Percentiles rank a stretch among this genome's conserved stretches.
phyloP scores from a whole-genome alignment of 2,113 vertebrate species.

The Nibea coibor region DNA sequence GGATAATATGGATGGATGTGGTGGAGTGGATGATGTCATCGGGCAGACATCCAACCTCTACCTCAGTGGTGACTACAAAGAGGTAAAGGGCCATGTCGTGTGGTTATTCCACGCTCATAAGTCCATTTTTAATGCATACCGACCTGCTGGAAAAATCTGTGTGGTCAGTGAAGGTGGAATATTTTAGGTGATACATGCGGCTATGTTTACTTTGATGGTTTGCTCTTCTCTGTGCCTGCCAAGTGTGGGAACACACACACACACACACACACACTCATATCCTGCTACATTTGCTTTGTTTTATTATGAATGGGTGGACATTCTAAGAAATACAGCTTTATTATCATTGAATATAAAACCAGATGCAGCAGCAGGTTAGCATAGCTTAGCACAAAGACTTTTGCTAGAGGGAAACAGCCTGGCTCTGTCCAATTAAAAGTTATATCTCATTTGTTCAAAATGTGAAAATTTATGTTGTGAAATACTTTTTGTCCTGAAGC shows the following conservation, averaged over 20 bases:
- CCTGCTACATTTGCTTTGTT: background rate
- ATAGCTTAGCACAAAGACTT: background rate
- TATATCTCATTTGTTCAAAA: background rate
- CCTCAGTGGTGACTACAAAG: slow-evolving; percentile 89
- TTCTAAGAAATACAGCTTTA: background rate
- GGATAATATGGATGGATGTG: slow-evolving; percentile 79
- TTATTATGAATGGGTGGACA: background rate
- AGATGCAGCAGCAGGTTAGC: background rate
- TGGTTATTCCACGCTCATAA: background rate
- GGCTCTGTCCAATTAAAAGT: background rate
- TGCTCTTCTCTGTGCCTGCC: background rate
- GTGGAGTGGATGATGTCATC: slow-evolving; percentile 88
- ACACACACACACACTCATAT: background rate
- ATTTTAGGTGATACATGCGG: background rate
- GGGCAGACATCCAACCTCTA: slow-evolving; percentile 83
- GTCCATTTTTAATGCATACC: background rate
- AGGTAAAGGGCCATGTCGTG: slow-evolving; percentile 85
- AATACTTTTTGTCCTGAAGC: background rate
- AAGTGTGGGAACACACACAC: background rate
- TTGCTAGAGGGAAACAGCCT: background rate
- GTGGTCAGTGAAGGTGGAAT: background rate
- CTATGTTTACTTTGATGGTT: slow-evolving; percentile 3
- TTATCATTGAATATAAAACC: background rate
- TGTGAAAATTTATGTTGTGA: background rate
- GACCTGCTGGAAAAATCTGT: background rate